Percentiles rank a stretch among this genome's conserved stretches.
Evolutionary conservation across 30 jellyfish, hydroid and myxozoan genomes (phyloP).

Genomic region (Turritopsis rubra): DNA sequence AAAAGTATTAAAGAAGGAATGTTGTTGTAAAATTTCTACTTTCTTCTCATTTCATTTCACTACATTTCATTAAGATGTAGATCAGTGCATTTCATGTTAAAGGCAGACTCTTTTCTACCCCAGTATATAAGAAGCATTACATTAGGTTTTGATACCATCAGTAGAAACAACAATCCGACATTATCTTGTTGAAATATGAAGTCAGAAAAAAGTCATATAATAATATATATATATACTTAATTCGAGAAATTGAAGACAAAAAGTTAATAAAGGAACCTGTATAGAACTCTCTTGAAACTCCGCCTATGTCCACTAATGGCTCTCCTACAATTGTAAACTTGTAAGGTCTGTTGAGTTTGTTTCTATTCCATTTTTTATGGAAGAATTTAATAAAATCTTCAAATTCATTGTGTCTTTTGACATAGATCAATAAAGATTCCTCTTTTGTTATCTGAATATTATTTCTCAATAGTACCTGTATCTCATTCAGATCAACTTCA

Average conservation of each 20-base stretch:
- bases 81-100: not conserved
- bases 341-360: too few species aligned
- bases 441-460: too few species aligned
- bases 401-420: too few species aligned
- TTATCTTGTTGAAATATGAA: not conserved
- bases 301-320: too few species aligned
- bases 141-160: not conserved
- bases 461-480: too few species aligned
- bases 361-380: too few species aligned
- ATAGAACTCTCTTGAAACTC: too few species aligned
- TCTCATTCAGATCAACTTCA: too few species aligned
- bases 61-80: not conserved
- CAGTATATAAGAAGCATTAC: not conserved
- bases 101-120: not conserved
- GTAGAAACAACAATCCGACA: not conserved
- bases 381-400: too few species aligned
- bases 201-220: not conserved
- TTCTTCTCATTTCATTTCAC: not conserved
- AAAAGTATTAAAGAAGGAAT: not conserved
- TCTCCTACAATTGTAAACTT: too few species aligned
- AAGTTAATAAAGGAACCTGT: not conserved
- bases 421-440: too few species aligned
- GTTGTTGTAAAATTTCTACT: not conserved
- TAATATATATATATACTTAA: not conserved
- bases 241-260: not conserved